phyloP scores from a whole-genome alignment of 1,140 invertebrate genomes.

The Pseudomyrmex concolor region DNA sequence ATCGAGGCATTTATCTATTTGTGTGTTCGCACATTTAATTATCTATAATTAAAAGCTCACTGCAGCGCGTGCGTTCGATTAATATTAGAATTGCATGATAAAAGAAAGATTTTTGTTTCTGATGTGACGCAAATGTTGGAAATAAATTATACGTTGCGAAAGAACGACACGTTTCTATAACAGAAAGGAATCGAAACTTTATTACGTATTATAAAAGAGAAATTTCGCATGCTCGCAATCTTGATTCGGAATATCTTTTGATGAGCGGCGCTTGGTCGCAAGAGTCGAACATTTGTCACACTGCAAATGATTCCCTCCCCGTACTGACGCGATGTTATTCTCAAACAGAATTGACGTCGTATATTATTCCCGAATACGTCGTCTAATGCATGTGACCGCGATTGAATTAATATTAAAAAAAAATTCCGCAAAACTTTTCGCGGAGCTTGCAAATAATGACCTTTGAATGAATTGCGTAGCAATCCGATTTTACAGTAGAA shows the following conservation, averaged over 20 bases:
- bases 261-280: slow-evolving; percentile 24
- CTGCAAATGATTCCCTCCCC: slow-evolving; percentile 4
- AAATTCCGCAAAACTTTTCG: background rate
- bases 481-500: background rate
- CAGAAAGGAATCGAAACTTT: slow-evolving; percentile 25
- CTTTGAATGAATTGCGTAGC: background rate
- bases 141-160: too few relatives aligned
- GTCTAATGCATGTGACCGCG: background rate
- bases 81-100: too few relatives aligned
- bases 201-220: background rate
- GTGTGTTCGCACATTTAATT: background rate
- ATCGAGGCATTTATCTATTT: background rate
- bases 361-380: slow-evolving; percentile 24
- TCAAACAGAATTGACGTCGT: background rate
- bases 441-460: background rate
- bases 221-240: background rate
- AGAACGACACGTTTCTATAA: slow-evolving; percentile 12
- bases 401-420: slow-evolving; percentile 7
- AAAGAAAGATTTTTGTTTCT: too few relatives aligned
- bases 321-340: slow-evolving; percentile 26
- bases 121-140: too few relatives aligned
- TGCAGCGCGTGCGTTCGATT: background rate
- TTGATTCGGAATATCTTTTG: slow-evolving; percentile 27
- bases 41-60: background rate
- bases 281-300: slow-evolving; percentile 36